A percentile compares a stretch with the other conserved stretches of the same genome.
These are phyloP conservation scores for Tetrao urogallus DNA, from an alignment of 2,113 vertebrate genomes.

Conservation along the genomic window DNA sequence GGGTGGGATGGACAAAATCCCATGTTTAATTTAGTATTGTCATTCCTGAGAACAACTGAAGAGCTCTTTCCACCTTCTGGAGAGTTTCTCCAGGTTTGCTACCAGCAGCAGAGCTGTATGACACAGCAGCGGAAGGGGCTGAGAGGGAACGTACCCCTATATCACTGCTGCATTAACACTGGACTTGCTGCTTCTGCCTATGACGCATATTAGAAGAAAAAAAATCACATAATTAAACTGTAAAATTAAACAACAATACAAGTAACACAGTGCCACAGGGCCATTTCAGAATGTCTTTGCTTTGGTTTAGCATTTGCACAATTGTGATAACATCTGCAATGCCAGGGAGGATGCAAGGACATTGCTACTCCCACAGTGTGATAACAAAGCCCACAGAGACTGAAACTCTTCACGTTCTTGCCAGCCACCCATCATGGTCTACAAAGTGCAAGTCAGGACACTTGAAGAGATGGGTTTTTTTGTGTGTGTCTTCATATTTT, in stretches of 20 bases:
- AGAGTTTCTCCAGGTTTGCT: neutral
- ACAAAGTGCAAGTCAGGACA: neutral
- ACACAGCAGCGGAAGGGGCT: neutral
- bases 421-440: neutral
- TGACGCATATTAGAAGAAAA: neutral
- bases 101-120: neutral
- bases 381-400: neutral
- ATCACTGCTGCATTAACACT: rapidly evolving
- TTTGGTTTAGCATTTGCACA: neutral
- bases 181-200: rapidly evolving
- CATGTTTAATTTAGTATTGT: neutral
- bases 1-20: neutral
- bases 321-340: neutral
- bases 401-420: neutral
- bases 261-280: neutral
- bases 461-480: neutral
- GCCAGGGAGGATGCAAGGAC: neutral
- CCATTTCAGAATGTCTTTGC: neutral
- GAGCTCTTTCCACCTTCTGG: neutral
- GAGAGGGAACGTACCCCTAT: neutral
- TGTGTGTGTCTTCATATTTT: neutral
- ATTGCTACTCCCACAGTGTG: neutral
- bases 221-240: neutral
- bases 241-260: too few relatives aligned
- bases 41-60: neutral